Evolutionary conservation across 2,888 invertebrate genomes (phyloP).

Genomic region (Ischnus inquisitorius): DNA sequence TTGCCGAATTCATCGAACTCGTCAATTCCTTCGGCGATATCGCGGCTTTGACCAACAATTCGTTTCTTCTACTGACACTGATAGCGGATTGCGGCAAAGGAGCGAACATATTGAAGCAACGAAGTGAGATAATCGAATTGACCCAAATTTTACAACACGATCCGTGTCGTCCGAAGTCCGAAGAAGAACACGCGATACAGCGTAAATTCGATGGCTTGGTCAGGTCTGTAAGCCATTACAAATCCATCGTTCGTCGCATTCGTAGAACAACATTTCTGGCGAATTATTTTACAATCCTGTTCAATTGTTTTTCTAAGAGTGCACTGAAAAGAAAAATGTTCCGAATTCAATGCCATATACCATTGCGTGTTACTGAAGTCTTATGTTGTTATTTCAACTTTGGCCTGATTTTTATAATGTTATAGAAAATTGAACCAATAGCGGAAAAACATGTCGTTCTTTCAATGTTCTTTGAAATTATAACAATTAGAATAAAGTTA

Average conservation of each 20-base stretch:
- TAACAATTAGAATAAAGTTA: no score
- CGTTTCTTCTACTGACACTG: constrained; percentile 54
- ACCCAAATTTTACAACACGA: constrained; percentile 21
- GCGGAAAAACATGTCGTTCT: no score
- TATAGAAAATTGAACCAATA: no score
- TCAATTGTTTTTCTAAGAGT: background rate
- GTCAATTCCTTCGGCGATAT: constrained; percentile 16
- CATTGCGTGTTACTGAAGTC: no score
- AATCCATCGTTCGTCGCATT: background rate
- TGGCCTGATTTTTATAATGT: no score
- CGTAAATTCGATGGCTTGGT: constrained; percentile 38
- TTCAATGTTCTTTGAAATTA: no score
- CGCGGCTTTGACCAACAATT: constrained; percentile 51
- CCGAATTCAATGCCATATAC: no score
- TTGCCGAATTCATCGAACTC: constrained; percentile 49
- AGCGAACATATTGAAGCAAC: constrained; percentile 46
- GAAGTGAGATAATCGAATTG: constrained; percentile 41
- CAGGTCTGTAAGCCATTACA: constrained; percentile 36
- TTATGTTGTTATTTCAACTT: no score
- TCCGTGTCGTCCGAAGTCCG: constrained; percentile 32
- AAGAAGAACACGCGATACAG: constrained; percentile 50
- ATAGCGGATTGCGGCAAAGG: constrained; percentile 54
- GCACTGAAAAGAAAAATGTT: no score
- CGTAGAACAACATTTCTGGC: background rate
- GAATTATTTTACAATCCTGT: background rate